Evolutionary conservation across 2,113 vertebrate genomes (phyloP).

Genomic region (Strigops habroptila): DNA sequence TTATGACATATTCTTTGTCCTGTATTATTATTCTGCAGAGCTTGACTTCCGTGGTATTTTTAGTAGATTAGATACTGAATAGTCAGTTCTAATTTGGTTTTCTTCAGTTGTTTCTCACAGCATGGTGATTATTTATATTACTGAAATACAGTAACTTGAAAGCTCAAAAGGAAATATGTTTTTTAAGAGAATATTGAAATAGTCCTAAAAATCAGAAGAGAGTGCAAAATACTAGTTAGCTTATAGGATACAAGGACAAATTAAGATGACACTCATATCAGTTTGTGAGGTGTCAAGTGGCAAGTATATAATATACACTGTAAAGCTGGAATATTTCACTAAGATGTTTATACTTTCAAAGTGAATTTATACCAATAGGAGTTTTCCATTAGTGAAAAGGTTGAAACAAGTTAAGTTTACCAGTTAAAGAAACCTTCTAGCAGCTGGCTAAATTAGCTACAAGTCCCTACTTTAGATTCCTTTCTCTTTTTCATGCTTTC

Average conservation of each 20-base stretch:
- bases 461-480: not conserved
- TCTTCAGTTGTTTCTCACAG: not conserved
- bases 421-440: not conserved
- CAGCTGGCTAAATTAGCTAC: not conserved
- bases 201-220: not conserved
- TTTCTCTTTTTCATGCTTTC: not conserved
- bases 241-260: not conserved
- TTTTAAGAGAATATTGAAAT: not conserved
- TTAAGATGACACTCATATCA: not conserved
- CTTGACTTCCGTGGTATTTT: constrained; percentile 23
- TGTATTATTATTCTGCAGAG: not conserved
- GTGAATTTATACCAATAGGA: not conserved
- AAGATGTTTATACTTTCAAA: not conserved
- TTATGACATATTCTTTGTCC: not conserved
- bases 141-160: not conserved
- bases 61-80: not conserved
- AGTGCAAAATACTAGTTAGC: not conserved
- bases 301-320: not conserved
- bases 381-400: not conserved
- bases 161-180: not conserved
- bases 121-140: not conserved
- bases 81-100: not conserved
- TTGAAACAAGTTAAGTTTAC: not conserved
- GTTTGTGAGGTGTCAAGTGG: not conserved
- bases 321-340: not conserved